A percentile compares a stretch with the other conserved stretches of the same genome.
phyloP scores from a whole-genome alignment of 1,140 invertebrate genomes.

The Triops longicaudatus region DNA sequence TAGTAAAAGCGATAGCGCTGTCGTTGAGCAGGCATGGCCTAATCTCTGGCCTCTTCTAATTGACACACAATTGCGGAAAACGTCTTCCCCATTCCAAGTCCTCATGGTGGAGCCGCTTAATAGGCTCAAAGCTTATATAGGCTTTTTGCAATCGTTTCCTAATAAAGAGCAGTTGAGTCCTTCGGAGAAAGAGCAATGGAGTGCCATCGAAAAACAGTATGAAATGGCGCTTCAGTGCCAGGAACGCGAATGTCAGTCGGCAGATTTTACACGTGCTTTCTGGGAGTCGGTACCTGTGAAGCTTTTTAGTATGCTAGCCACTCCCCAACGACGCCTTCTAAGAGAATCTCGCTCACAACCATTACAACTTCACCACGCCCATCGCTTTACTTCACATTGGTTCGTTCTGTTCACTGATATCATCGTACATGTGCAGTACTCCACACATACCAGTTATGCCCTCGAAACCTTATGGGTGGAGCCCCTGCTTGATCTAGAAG shows the following conservation, averaged over 20 bases:
- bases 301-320: constrained; percentile 41
- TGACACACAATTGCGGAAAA: constrained; percentile 27
- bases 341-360: constrained; percentile 63
- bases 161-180: neutral
- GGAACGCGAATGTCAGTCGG: constrained; percentile 44
- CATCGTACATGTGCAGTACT: constrained; percentile 58
- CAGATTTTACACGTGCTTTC: constrained; percentile 61
- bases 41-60: constrained; percentile 19
- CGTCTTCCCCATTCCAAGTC: constrained; percentile 31
- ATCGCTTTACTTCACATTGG: constrained; percentile 56
- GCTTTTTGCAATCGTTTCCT: neutral
- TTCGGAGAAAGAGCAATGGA: neutral
- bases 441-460: constrained; percentile 51
- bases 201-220: neutral
- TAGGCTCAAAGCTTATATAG: constrained; percentile 27
- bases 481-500: constrained; percentile 47
- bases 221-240: neutral
- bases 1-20: constrained; percentile 27
- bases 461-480: constrained; percentile 73
- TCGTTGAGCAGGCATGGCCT: constrained; percentile 28
- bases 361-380: constrained; percentile 50
- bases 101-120: constrained; percentile 28
- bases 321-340: constrained; percentile 60
- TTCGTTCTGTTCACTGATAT: constrained; percentile 67
- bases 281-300: constrained; percentile 48